Conservation (phyloP, 2,113 vertebrate species). For the Canis aureus region DNA sequence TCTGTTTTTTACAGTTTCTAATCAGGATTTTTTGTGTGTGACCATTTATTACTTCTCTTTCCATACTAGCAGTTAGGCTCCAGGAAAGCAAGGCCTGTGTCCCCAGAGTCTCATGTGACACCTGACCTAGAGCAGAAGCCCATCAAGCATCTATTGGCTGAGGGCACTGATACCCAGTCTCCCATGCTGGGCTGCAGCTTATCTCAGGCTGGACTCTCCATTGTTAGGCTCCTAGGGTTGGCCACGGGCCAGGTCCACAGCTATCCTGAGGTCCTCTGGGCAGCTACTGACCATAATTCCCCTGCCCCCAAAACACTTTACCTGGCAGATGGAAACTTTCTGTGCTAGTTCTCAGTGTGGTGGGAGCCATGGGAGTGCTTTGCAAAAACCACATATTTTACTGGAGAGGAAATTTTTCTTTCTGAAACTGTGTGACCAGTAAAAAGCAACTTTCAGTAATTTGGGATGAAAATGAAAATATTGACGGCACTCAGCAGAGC, state of each 20-base stretch:
- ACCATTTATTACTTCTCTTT: neutral
- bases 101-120: neutral
- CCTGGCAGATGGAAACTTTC: neutral
- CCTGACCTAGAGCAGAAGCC: neutral
- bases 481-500: constrained; percentile 57
- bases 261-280: neutral
- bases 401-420: constrained; percentile 28
- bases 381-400: constrained; percentile 29
- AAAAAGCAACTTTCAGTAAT: constrained; percentile 57
- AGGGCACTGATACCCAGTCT: neutral
- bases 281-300: neutral
- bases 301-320: neutral
- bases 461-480: constrained; percentile 76
- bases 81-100: neutral
- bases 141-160: neutral
- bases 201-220: neutral
- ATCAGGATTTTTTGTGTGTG: neutral
- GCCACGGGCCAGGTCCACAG: neutral
- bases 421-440: constrained; percentile 36
- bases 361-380: neutral
- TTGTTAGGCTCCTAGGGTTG: neutral
- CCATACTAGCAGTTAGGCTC: neutral
- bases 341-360: neutral
- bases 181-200: neutral
- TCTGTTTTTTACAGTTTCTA: neutral